Evolutionary conservation across 2,797 vertebrate species (phyloP).

Genomic region (Etheostoma perlongum): DNA sequence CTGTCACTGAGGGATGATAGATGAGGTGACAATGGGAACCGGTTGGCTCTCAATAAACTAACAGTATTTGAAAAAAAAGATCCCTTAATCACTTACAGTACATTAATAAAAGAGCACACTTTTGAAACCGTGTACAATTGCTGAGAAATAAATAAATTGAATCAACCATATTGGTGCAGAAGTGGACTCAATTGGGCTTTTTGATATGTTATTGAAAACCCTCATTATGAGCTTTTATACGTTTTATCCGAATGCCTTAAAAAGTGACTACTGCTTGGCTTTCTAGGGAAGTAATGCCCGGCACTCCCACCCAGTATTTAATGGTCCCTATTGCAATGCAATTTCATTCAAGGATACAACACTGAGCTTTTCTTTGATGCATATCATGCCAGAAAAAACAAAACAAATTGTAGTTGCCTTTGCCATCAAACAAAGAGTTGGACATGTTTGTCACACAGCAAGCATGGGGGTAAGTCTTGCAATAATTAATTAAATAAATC

Average conservation of each 20-base stretch:
- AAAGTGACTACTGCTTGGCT: not conserved
- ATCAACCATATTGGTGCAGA: not conserved
- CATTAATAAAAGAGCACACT: not conserved
- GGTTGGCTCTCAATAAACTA: not conserved
- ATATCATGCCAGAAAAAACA: not conserved
- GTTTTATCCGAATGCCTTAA: not conserved
- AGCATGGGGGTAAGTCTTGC: not conserved
- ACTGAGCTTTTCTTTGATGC: slow-evolving; percentile 11
- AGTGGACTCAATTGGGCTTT: not conserved
- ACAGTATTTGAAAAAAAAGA: not conserved
- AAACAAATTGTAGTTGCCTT: slow-evolving; percentile 1
- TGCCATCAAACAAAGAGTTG: not conserved
- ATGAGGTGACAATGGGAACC: slow-evolving; percentile 1
- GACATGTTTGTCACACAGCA: not conserved
- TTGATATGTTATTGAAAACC: not conserved
- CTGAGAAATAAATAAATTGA: not conserved
- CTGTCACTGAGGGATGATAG: slow-evolving; percentile 22
- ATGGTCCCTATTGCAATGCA: slow-evolving; percentile 4
- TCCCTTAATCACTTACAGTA: not conserved
- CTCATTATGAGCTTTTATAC: not conserved
- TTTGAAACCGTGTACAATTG: not conserved
- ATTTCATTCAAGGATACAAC: slow-evolving; percentile 26
- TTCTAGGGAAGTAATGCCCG: not conserved
- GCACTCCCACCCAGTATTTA: slow-evolving; percentile 6
- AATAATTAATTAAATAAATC: not conserved